Evolutionary conservation across 2,797 vertebrate genomes (phyloP), one percentile per base, ranked within the genome.

Genomic region (Ataeniobius toweri): DNA sequence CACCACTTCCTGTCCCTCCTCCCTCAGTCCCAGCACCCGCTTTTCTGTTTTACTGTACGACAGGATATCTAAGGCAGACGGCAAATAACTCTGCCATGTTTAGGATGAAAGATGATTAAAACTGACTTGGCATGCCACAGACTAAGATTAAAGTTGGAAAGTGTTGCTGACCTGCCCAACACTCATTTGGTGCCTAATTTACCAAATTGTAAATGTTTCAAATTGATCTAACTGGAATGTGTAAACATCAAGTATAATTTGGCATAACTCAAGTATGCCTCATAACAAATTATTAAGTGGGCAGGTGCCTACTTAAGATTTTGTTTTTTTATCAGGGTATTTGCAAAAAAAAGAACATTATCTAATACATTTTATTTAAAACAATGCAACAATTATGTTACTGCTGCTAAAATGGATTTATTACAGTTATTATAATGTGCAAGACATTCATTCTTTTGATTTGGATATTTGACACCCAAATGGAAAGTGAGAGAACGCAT

Each of bases 101-200:
- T 69, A 80, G 82, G 71, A 76, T 2, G 31, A 53, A 14, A 74
- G 71, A 77, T 71, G 56, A 79, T 68, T 78, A 22, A 53, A 76
- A 81, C 8, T 48, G 55, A 69, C 72, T 22, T 6, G 71, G 5
- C 20, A 16, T 9, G 48, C 7, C 70, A 72, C 46, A 68, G 51
- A 71, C 12, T 65, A 36, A 58, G 71, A 79, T 83, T 77, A 69
- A 59, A 72, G 68, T 28, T 10, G 2, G n/a, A 22, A 13, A 53
- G 6, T 31, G 71, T 67, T 73, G 55, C 39, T 31, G 1, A 39
- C 20, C 20, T 75, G 51, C 1, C 24, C 70, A 36, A 71, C 14
- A 3, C n/a, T 63, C n/a, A 8, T 36, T 76, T 69, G 36, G 6
- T 44, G 10, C 26, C 46, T 76, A 28, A 46, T 16, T 46, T 36